Base-by-base conservation (phyloP, 2,113 vertebrate species). In the Anarrhichthys ocellatus region DNA sequence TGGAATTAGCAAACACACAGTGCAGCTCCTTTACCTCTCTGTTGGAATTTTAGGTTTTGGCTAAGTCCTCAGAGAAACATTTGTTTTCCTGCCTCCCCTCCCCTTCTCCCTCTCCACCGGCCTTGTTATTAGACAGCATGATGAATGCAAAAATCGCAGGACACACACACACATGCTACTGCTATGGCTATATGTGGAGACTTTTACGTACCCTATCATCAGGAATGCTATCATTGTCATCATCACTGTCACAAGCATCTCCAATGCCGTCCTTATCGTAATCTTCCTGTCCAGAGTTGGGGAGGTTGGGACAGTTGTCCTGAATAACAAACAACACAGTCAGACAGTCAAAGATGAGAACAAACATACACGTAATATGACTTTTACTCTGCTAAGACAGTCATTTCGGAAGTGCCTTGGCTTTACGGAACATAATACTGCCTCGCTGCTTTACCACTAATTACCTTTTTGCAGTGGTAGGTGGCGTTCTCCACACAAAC, bases 201-300 rank as follows among this genome's bases (percentile, higher is more conserved):
- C 2, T 69, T 72, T 65, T 44, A 86, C 94, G 95, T 95, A 99
- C 98, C 94, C 96, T 94, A 7, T 98, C 97, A 73, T 99, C 98
- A 80, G 96, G 96, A 89, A 99, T 98, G 78, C 96, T 91, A 80
- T 99, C 98, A 2, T 99, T 96, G 54, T 99, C 98, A 2, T 99
- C 98, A 14, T 99, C 98, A 0, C 61, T 93, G 83, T 99, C 99
- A 89, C 99, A 99, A 76, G 99, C 99, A 85, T 99, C 99, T 22
- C 99, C 99, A 48, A 96, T 95, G 76, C 97, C 97, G 70, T 99
- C 99, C 69, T 97, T 99, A 93, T 99, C 99, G 1, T 99, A 97
- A 93, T 99, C 99, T 93, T 99, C 99, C 83, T 99, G 99, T 0
- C 99, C 99, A 3, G 99, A 99, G 92, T 99, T 99, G 24, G 99